A percentile compares a stretch with the other conserved stretches of the same genome.
Conservation (phyloP, 2,113 vertebrate species). For the Neoarius graeffei region DNA sequence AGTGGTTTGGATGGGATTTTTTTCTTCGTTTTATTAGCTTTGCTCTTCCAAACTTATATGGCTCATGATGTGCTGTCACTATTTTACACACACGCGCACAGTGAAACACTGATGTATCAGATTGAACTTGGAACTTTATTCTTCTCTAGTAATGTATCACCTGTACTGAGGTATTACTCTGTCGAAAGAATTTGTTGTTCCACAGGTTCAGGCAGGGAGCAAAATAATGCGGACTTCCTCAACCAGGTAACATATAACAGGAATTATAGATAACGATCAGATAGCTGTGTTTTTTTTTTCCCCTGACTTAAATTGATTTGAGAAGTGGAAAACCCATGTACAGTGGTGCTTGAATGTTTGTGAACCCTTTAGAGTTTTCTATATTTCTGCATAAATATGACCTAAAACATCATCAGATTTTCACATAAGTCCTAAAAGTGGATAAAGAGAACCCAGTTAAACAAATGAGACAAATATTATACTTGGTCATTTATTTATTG, state of each 20-base stretch:
- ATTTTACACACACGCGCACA: not conserved
- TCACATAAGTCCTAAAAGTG: too few relatives aligned
- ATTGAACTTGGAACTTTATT: not conserved
- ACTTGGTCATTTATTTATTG: too few relatives aligned
- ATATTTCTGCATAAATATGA: too few relatives aligned
- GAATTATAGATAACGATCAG: not conserved
- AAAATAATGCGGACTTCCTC: not conserved
- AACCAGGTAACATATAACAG: not conserved
- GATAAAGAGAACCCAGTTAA: too few relatives aligned
- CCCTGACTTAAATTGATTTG: too few relatives aligned
- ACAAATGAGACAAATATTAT: too few relatives aligned
- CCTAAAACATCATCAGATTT: too few relatives aligned
- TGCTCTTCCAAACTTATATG: not conserved
- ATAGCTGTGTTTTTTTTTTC: not conserved
- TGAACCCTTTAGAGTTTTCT: too few relatives aligned
- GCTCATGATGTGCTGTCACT: conserved; percentile 7
- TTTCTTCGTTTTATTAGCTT: not conserved
- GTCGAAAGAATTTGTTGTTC: not conserved
- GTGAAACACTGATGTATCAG: not conserved
- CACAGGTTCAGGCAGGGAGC: not conserved
- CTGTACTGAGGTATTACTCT: not conserved
- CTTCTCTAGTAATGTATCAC: not conserved
- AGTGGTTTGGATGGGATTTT: not conserved
- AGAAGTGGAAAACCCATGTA: not conserved
- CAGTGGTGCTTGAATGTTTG: too few relatives aligned